Conservation (phyloP, 2,888 invertebrate genomes). For the Leptinotarsa peninsularis region DNA sequence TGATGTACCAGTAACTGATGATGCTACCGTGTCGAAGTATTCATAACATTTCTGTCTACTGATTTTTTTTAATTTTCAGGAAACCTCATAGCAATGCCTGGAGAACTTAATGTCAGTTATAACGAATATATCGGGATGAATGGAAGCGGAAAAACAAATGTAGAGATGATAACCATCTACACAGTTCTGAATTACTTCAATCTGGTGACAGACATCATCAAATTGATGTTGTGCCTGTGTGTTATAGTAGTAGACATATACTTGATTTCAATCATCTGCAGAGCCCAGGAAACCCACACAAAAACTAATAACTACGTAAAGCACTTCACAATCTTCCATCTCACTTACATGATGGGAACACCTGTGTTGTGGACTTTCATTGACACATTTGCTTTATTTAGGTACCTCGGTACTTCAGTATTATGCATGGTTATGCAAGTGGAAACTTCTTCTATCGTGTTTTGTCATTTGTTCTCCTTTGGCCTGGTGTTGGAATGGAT, state of each 20-base stretch:
- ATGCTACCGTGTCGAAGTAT: background rate
- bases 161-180: constrained; percentile 24
- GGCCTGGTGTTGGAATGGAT: constrained; percentile 42
- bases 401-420: constrained; percentile 20
- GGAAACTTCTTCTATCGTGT: constrained; percentile 35
- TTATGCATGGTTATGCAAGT: constrained; percentile 40
- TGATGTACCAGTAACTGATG: too few species aligned
- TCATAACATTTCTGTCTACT: background rate
- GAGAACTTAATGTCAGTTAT: background rate
- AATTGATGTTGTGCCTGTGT: constrained; percentile 21
- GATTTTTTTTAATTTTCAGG: background rate
- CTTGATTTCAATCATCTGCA: constrained; percentile 38
- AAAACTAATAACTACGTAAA: constrained; percentile 42
- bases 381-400: background rate
- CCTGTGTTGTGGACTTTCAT: constrained; percentile 35
- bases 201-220: constrained; percentile 31
- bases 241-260: constrained; percentile 34
- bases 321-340: constrained; percentile 43
- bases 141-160: constrained; percentile 16
- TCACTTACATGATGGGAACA: constrained; percentile 34
- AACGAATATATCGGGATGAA: background rate
- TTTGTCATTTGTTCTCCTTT: constrained; percentile 27
- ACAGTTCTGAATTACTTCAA: constrained; percentile 6
- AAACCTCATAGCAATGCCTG: background rate
- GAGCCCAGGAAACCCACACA: constrained; percentile 37